phyloP scores from a whole-genome alignment of 2,888 invertebrate genomes.

The Teleiodes luculella region DNA sequence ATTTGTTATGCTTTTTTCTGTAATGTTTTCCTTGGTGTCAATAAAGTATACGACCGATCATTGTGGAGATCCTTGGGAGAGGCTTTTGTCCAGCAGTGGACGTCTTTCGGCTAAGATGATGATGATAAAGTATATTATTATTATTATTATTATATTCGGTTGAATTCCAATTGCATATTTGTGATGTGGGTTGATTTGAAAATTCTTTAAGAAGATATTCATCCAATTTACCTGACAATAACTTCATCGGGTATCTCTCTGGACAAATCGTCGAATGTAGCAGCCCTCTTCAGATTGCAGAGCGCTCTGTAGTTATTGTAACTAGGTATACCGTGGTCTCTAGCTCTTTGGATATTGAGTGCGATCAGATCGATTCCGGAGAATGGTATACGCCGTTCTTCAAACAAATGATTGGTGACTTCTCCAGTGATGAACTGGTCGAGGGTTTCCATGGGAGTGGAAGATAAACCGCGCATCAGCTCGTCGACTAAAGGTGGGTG shows the following conservation, averaged over 20 bases:
- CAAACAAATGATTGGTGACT: slow-evolving; percentile 96
- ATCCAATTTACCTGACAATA: slow-evolving; percentile 77
- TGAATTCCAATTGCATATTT: too few species aligned
- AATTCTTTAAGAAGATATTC: too few species aligned
- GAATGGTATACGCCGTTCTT: slow-evolving; percentile 91
- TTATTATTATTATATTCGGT: too few species aligned
- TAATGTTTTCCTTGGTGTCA: too few species aligned
- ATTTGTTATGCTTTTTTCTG: too few species aligned
- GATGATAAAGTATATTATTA: too few species aligned
- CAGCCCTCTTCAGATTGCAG: slow-evolving; percentile 92
- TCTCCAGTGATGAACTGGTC: slow-evolving; percentile 97
- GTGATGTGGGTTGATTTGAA: too few species aligned
- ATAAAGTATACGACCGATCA: too few species aligned
- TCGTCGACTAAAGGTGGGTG: slow-evolving; percentile 90
- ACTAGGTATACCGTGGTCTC: slow-evolving; percentile 92
- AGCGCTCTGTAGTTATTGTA: slow-evolving; percentile 94
- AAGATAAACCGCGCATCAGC: slow-evolving; percentile 88
- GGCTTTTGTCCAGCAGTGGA: too few species aligned
- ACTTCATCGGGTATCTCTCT: slow-evolving; percentile 92
- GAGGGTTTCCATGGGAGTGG: slow-evolving; percentile 94
- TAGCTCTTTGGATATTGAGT: slow-evolving; percentile 90
- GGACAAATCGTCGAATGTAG: slow-evolving; percentile 90
- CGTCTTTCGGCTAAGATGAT: too few species aligned
- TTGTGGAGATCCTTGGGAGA: too few species aligned
- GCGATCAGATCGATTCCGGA: slow-evolving; percentile 96